Percentiles rank a stretch among this genome's conserved stretches.
Evolutionary conservation across 2,797 vertebrate genomes (phyloP).

Genomic region (Harpagifer antarcticus): DNA sequence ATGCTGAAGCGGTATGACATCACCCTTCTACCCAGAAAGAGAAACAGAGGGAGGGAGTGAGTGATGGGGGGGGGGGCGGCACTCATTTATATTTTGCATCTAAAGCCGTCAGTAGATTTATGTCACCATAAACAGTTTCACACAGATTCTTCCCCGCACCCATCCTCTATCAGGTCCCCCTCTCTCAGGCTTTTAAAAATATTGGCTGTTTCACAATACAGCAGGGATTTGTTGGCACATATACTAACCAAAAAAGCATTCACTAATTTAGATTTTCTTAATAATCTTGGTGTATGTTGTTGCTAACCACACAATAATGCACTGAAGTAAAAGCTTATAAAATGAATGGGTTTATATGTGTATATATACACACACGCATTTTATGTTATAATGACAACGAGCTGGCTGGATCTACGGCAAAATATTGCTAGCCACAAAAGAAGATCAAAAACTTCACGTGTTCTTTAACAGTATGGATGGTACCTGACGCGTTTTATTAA

Average conservation of each 20-base stretch:
- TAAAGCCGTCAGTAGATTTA: conserved; percentile 64
- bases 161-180: conserved; percentile 23
- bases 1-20: conserved; percentile 74
- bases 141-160: conserved; percentile 40
- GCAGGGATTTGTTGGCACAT: not conserved
- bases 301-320: not conserved
- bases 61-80: not conserved
- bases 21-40: conserved; percentile 56
- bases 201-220: conserved; percentile 7
- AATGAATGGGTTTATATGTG: no score
- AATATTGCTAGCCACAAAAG: not conserved
- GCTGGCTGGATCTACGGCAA: not conserved
- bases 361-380: no score
- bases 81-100: conserved; percentile 64
- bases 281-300: not conserved
- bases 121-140: conserved; percentile 42
- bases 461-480: not conserved
- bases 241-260: conserved; percentile 6
- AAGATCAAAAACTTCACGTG: not conserved
- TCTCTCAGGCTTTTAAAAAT: conserved; percentile 21
- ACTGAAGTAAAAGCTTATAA: not conserved
- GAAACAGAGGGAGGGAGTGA: conserved; percentile 4
- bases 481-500: not conserved
- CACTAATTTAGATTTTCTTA: not conserved
- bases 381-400: no score